Conservation (phyloP, 2,113 vertebrate species). For the Pyrgilauda ruficollis region DNA sequence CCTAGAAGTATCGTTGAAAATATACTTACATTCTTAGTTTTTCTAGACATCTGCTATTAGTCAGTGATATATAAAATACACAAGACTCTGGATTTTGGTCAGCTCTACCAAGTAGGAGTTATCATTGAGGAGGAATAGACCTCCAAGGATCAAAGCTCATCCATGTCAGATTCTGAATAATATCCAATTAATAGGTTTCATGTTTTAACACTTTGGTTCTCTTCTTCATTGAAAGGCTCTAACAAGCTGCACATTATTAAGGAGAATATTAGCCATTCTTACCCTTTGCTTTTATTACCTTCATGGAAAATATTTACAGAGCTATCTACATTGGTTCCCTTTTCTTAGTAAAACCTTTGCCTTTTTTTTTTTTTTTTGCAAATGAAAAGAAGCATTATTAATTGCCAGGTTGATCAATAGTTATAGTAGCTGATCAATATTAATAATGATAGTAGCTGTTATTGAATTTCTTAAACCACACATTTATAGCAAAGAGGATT, state of each 20-base stretch:
- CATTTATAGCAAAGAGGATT: neutral
- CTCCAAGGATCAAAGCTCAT: neutral
- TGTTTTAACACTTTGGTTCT: neutral
- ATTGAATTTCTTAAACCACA: neutral
- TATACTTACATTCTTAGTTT: neutral
- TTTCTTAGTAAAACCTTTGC: neutral
- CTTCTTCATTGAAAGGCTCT: neutral
- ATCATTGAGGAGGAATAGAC: neutral
- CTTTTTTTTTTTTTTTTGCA: neutral
- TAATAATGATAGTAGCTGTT: neutral
- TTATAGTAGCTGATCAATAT: neutral
- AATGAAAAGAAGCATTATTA: neutral
- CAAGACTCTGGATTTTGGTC: rapidly evolving
- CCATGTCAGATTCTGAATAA: neutral
- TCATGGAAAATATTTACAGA: neutral
- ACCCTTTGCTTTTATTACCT: neutral
- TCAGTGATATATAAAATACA: neutral
- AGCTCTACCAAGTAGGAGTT: neutral
- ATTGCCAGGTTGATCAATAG: neutral
- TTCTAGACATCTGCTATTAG: neutral
- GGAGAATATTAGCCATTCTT: neutral
- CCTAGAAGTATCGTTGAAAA: neutral
- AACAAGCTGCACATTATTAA: neutral
- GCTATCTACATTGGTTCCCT: neutral
- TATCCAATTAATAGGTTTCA: neutral